Percentiles rank a stretch among this genome's conserved stretches.
Conservation (phyloP, 2,888 invertebrate genomes). For the Laspeyria flexula region DNA sequence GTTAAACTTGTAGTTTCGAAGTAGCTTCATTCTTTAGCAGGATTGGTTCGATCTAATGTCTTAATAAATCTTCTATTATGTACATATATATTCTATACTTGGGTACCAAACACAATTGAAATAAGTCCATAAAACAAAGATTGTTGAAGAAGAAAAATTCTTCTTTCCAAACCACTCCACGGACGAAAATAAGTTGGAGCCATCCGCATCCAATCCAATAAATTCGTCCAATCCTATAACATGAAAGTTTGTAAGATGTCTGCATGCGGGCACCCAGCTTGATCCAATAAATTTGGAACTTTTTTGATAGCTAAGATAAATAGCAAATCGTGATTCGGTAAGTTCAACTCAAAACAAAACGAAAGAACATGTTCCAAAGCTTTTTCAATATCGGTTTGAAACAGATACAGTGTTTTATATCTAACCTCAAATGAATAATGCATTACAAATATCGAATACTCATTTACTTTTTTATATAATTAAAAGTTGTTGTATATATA, state of each 20-base stretch:
- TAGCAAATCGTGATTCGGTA: slow-evolving; percentile 48
- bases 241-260: slow-evolving; percentile 66
- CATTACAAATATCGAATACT: too few relatives aligned
- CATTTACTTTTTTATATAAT: too few relatives aligned
- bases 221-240: slow-evolving; percentile 67
- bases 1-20: too few relatives aligned
- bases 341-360: slow-evolving; percentile 29
- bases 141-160: neutral
- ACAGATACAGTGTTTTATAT: too few relatives aligned
- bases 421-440: too few relatives aligned
- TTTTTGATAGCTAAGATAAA: slow-evolving; percentile 69
- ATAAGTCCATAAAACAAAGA: neutral
- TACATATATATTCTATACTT: too few relatives aligned
- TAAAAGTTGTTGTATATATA: too few relatives aligned
- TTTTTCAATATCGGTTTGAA: neutral
- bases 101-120: too few relatives aligned
- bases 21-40: too few relatives aligned
- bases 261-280: slow-evolving; percentile 73
- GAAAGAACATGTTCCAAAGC: neutral
- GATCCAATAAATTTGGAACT: slow-evolving; percentile 66
- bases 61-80: too few relatives aligned
- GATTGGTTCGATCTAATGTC: too few relatives aligned
- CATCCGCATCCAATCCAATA: slow-evolving; percentile 44
- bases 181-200: slow-evolving; percentile 33
- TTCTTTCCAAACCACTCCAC: neutral